Percentiles rank a stretch among this genome's conserved stretches.
Conservation (phyloP, 2,113 vertebrate species). For the Bettongia penicillata region DNA sequence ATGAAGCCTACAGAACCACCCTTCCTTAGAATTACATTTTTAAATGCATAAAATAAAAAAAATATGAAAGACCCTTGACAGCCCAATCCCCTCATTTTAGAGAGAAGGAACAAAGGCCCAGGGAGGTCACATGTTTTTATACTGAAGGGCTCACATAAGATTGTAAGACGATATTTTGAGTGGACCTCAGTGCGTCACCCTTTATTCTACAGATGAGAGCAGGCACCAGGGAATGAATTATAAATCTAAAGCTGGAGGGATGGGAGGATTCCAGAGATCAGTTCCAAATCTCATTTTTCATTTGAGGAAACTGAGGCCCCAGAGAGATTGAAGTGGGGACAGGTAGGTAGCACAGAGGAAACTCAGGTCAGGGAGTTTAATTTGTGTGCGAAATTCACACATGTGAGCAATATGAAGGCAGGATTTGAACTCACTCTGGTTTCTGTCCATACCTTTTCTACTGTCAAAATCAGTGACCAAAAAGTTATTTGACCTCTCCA, state of each 20-base stretch:
- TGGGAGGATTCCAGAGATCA: background rate
- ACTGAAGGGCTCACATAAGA: background rate
- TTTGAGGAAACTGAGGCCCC: background rate
- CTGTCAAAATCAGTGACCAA: background rate
- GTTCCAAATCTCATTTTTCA: background rate
- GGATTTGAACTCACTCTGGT: background rate
- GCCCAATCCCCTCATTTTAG: background rate
- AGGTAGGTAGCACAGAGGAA: background rate
- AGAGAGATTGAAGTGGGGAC: constrained; percentile 6
- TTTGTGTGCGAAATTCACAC: background rate
- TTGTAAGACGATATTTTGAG: background rate
- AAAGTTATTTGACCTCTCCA: background rate
- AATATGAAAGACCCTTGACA: background rate
- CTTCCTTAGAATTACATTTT: background rate
- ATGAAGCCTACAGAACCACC: background rate
- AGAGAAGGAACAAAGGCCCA: background rate
- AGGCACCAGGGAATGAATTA: background rate
- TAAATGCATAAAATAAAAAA: background rate
- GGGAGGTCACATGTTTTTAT: background rate
- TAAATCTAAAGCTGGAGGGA: background rate
- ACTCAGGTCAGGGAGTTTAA: background rate
- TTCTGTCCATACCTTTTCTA: background rate
- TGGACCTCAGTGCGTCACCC: background rate
- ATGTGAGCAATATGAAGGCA: too few relatives aligned
- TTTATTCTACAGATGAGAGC: background rate